Evolutionary conservation across 2,888 invertebrate species (phyloP).

Genomic region (Cantharis nigra): DNA sequence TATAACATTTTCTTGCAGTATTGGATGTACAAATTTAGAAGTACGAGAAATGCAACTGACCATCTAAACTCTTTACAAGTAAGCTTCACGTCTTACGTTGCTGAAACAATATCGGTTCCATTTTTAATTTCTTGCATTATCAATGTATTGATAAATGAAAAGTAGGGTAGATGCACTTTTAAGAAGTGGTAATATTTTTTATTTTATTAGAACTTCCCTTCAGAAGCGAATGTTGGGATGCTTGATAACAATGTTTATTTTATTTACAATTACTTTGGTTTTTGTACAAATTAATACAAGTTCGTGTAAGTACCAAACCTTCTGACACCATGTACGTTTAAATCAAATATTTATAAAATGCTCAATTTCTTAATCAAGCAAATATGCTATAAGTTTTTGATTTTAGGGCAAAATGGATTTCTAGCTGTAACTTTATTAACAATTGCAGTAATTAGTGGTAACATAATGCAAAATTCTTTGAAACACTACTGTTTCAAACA

Average conservation of each 20-base stretch:
- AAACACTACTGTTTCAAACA: not conserved
- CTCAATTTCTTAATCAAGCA: no score
- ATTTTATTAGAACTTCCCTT: constrained; percentile 66
- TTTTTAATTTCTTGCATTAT: not conserved
- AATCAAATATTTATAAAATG: no score
- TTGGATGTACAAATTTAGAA: constrained; percentile 93
- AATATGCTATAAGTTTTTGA: not conserved
- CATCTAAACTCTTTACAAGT: constrained; percentile 75
- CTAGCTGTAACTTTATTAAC: not conserved
- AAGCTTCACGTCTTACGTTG: constrained; percentile 85
- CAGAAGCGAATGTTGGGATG: constrained; percentile 78
- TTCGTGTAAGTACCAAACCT: constrained; percentile 63
- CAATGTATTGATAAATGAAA: not conserved
- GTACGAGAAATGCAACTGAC: constrained; percentile 62
- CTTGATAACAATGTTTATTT: constrained; percentile 69
- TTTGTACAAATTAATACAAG: constrained; percentile 86
- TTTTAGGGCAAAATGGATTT: not conserved
- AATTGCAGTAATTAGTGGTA: not conserved
- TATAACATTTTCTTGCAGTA: constrained; percentile 68
- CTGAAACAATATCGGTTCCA: constrained; percentile 62
- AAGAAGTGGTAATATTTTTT: not conserved
- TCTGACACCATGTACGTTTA: not conserved
- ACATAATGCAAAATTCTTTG: not conserved
- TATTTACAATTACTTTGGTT: constrained; percentile 78
- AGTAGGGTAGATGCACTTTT: not conserved